Evolutionary conservation across 92 coral and sea anemone species (phyloP).

Genomic region (Montipora capitata): DNA sequence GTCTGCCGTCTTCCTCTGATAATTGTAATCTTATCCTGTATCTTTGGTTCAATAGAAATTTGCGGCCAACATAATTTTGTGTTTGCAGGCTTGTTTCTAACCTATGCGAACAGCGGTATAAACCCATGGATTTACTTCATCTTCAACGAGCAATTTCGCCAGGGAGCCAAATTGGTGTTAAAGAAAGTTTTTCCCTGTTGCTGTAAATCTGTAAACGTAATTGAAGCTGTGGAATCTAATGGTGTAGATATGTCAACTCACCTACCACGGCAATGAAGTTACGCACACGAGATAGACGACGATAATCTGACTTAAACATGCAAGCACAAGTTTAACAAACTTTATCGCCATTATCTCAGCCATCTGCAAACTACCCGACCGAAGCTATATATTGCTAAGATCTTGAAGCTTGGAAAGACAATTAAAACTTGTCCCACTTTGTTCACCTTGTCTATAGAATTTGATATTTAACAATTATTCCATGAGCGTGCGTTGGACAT

Average conservation of each 20-base stretch:
- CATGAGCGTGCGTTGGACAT: no score
- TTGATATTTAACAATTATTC: no score
- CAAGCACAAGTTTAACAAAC: no score
- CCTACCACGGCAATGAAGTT: background rate
- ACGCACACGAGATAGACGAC: no score
- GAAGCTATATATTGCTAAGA: no score
- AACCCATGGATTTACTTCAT: slow-evolving; percentile 75
- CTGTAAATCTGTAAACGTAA: slow-evolving; percentile 24
- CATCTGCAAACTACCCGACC: no score
- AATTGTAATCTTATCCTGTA: slow-evolving; percentile 14
- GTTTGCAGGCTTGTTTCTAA: slow-evolving; percentile 43
- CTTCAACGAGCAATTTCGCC: slow-evolving; percentile 59
- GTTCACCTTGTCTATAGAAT: no score
- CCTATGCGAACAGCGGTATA: slow-evolving; percentile 49
- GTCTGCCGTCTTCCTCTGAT: slow-evolving; percentile 79
- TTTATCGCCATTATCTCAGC: no score
- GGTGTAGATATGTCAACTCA: background rate
- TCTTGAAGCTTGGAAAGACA: no score
- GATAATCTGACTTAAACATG: no score
- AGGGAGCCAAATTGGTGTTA: slow-evolving; percentile 50
- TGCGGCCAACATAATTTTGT: background rate
- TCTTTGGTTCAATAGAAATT: background rate
- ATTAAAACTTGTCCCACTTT: no score
- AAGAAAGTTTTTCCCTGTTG: slow-evolving; percentile 23
- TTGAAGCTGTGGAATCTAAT: background rate